Percentiles rank a stretch among this genome's conserved stretches.
These are phyloP conservation scores for Tyto alba DNA, from an alignment of 2,113 vertebrate genomes.

Conservation along the genomic window DNA sequence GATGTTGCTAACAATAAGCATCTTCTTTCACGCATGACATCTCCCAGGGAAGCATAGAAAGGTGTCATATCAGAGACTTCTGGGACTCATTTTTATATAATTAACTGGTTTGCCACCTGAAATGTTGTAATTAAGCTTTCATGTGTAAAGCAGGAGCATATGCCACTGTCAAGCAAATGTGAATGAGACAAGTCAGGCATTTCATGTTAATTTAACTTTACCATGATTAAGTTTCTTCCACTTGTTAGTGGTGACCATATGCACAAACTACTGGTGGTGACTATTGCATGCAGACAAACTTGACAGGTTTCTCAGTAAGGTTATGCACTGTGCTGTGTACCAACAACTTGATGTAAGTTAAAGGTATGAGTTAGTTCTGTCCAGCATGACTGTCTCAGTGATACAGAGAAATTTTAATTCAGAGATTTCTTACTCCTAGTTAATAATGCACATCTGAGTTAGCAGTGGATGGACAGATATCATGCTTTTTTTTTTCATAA, in stretches of 20 bases:
- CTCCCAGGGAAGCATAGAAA: not conserved
- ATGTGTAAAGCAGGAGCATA: conserved; percentile 50
- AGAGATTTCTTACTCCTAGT: not conserved
- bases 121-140: conserved; percentile 57
- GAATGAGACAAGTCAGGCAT: conserved; percentile 39
- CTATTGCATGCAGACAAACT: not conserved
- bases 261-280: not conserved
- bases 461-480: not conserved
- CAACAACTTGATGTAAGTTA: not conserved
- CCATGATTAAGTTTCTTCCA: not conserved
- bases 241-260: not conserved
- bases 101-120: conserved; percentile 52
- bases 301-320: not conserved
- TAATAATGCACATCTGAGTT: rapidly evolving
- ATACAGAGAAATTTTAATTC: not conserved
- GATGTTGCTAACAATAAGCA: conserved; percentile 2
- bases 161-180: conserved; percentile 32
- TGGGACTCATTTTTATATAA: conserved; percentile 40
- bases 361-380: not conserved
- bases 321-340: rapidly evolving
- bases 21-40: not conserved
- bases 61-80: conserved; percentile 29
- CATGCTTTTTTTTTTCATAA: not conserved
- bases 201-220: conserved; percentile 29
- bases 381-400: not conserved